A percentile compares a stretch with the other conserved stretches of the same genome.
Conservation (phyloP, 2,888 invertebrate genomes). For the Synanthedon andrenaeformis region DNA sequence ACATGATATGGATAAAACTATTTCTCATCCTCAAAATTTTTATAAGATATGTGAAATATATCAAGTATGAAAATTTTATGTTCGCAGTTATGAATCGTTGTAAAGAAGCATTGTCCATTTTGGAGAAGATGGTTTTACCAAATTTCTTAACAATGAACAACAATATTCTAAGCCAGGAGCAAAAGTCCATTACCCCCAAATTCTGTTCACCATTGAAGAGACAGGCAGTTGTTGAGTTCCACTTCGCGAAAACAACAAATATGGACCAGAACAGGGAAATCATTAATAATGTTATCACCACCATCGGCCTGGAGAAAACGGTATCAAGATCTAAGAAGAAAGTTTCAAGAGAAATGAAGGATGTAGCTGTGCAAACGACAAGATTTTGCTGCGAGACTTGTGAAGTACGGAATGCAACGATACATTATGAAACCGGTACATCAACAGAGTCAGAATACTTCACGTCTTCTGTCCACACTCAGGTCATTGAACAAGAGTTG, state of each 20-base stretch:
- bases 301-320: conserved; percentile 38
- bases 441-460: conserved; percentile 36
- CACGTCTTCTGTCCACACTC: conserved; percentile 43
- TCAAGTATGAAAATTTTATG: conserved; percentile 24
- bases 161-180: conserved; percentile 26
- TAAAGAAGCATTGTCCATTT: conserved; percentile 36
- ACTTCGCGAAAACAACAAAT: conserved; percentile 36
- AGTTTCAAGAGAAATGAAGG: conserved; percentile 31
- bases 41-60: too few relatives aligned
- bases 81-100: conserved; percentile 59
- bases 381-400: conserved; percentile 52
- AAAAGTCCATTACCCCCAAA: conserved; percentile 32
- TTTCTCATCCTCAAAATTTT: too few relatives aligned
- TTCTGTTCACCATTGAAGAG: conserved; percentile 58
- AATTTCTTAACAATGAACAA: conserved; percentile 42
- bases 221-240: conserved; percentile 39
- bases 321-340: conserved; percentile 41
- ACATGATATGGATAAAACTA: too few relatives aligned
- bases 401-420: conserved; percentile 43
- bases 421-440: conserved; percentile 23
- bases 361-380: conserved; percentile 49
- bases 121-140: conserved; percentile 39
- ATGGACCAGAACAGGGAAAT: conserved; percentile 48
- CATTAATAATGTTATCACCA: conserved; percentile 43
- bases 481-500: conserved; percentile 55